phyloP scores from a whole-genome alignment of 2,888 invertebrate genomes.

The Palloptera scutellata region DNA sequence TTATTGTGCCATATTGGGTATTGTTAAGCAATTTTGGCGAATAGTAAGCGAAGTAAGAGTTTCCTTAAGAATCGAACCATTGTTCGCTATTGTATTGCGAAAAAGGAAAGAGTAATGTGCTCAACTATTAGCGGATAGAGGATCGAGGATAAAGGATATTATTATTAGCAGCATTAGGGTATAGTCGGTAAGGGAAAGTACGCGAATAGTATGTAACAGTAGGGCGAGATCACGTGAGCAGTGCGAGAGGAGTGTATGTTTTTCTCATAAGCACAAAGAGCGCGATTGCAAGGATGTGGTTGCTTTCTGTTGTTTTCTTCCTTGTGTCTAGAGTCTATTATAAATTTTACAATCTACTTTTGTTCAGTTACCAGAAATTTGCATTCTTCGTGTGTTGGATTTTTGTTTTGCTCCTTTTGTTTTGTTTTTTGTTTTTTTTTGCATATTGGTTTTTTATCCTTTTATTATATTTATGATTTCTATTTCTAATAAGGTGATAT shows the following conservation, averaged over 20 bases:
- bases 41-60: too few species aligned
- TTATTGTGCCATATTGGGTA: too few species aligned
- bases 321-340: not conserved
- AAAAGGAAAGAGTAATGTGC: slow-evolving; percentile 6
- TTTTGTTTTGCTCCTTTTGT: not conserved
- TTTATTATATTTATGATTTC: slow-evolving; percentile 12
- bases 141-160: too few species aligned
- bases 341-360: not conserved
- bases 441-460: slow-evolving; percentile 11
- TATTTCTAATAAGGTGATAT: slow-evolving; percentile 19
- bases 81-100: slow-evolving; percentile 28
- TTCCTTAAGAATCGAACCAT: slow-evolving; percentile 1
- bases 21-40: too few species aligned
- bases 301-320: slow-evolving; percentile 13
- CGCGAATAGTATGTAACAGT: too few species aligned
- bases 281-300: not conserved
- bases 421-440: not conserved
- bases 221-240: not conserved
- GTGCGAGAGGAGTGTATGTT: not conserved
- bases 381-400: too few species aligned
- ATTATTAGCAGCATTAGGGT: too few species aligned
- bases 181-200: too few species aligned
- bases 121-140: too few species aligned
- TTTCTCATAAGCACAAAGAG: not conserved
- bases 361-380: too few species aligned